Conservation (phyloP, 2,888 invertebrate species). For the Hypselothyrea guttata region DNA sequence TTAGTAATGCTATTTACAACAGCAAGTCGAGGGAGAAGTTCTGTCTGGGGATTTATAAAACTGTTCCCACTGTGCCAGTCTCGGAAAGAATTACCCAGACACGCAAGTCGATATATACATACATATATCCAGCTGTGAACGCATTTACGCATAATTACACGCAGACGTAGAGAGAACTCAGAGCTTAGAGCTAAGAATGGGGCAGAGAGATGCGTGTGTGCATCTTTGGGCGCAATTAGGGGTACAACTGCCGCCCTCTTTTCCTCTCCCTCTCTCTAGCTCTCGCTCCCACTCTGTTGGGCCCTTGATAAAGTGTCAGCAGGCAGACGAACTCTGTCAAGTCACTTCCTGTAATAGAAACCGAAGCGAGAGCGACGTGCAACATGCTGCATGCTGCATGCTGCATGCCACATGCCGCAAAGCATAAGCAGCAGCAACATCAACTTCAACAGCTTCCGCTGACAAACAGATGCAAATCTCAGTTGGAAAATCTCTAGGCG, state of each 20-base stretch:
- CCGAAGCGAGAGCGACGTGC: constrained; percentile 35
- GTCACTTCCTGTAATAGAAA: constrained; percentile 78
- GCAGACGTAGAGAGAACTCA: constrained; percentile 1
- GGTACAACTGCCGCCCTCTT: constrained; percentile 28
- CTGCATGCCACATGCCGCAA: constrained; percentile 46
- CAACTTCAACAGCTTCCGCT: constrained; percentile 43
- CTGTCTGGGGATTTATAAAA: background rate
- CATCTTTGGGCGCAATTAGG: constrained; percentile 63
- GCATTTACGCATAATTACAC: constrained; percentile 68
- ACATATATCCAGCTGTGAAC: constrained; percentile 37
- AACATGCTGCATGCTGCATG: constrained; percentile 54
- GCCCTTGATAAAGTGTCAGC: constrained; percentile 42
- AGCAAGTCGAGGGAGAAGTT: too few species aligned
- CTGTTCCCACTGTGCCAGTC: constrained; percentile 24
- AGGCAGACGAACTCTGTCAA: constrained; percentile 64
- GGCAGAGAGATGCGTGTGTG: constrained; percentile 49
- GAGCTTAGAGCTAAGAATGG: background rate
- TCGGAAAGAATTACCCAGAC: constrained; percentile 40
- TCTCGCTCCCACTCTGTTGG: background rate
- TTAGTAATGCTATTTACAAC: too few species aligned
- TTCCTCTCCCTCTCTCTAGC: too few species aligned
- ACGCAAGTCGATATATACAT: constrained; percentile 56
- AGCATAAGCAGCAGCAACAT: constrained; percentile 45
- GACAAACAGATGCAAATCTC: constrained; percentile 60
- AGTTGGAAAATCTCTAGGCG: constrained; percentile 51